Conservation (phyloP, 2,797 vertebrate species). For the Poecile montanus region DNA sequence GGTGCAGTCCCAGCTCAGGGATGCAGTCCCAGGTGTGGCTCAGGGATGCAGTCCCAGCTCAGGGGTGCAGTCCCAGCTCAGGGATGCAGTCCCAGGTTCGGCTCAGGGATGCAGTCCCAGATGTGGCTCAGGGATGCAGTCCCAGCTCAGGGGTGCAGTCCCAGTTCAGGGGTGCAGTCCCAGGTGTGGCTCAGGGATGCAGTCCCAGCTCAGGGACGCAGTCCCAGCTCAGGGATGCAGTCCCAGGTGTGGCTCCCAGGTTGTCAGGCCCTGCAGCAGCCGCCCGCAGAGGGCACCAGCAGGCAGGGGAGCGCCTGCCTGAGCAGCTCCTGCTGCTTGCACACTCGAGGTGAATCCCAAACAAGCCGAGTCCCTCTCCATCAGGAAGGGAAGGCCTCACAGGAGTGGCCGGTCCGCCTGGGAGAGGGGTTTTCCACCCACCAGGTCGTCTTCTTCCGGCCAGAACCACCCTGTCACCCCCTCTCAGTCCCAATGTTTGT, state of each 20-base stretch:
- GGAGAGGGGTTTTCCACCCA: neutral
- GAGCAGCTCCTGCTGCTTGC: neutral
- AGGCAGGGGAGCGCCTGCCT: neutral
- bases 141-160: neutral
- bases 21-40: too few species aligned
- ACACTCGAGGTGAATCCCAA: neutral
- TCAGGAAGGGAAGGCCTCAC: neutral
- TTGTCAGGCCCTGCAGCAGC: neutral
- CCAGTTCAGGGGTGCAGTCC: neutral
- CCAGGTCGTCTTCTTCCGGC: neutral
- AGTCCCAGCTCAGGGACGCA: accelerated
- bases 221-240: neutral
- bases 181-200: accelerated
- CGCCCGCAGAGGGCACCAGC: constrained; percentile 47
- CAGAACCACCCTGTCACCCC: neutral
- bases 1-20: too few species aligned
- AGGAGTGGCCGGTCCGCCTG: accelerated
- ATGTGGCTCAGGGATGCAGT: neutral
- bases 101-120: too few species aligned
- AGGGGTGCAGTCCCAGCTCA: neutral
- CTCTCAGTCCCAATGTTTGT: neutral
- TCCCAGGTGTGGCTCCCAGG: too few species aligned
- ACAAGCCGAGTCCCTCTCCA: neutral
- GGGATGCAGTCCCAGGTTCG: neutral
- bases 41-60: too few species aligned